Base-by-base conservation (phyloP, 2,888 invertebrate species). In the Tigriopus californicus region DNA sequence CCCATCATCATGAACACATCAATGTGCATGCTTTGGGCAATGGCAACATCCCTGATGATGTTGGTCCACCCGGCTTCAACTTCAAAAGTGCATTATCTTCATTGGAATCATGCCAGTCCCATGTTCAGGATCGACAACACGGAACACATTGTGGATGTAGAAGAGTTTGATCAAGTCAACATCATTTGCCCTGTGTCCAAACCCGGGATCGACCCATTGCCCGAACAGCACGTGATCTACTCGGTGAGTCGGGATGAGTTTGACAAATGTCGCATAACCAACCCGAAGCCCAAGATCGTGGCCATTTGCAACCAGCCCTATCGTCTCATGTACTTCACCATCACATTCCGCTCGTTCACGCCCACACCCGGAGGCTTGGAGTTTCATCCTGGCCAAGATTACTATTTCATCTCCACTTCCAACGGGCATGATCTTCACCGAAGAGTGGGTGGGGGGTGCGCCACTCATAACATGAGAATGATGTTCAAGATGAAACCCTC, bases 271-370 rank as follows among this genome's bases (percentile, higher is more conserved):
- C 80, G 90, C 71, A 90, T 91, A 79, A 90, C 89, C 64, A 89
- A 90, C 77, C 85, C 88, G 52, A 87, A 84, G 74, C 89, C 91
- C 61, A 79, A 89, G 69, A 87, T 89, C 69, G 91, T 92, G 75
- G 91, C 91, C 65, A 84, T 90, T 73, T 92, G 91, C 80, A 88
- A 91, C 78, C 90, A 91, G 72, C 91, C 91, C 67, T 82, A 84
- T 75, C 89, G 85, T 75, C 75, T 86, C 70, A 86, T 89, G 87
- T 91, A 88, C 75, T 90, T 90, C 76, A 91, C 91, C 64, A 89
- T 92, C 72, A 91, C 91, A 66, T 92, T 92, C 77, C 80, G 91
- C 75, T 89, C 90, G 70, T 92, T 91, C 74, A 90, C 90, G 67
- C 91, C 91, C 61, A 90, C 90, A 72, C 91, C 91, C 65, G 90